phyloP scores from a whole-genome alignment of 1,140 invertebrate species.

The Venturia canescens region DNA sequence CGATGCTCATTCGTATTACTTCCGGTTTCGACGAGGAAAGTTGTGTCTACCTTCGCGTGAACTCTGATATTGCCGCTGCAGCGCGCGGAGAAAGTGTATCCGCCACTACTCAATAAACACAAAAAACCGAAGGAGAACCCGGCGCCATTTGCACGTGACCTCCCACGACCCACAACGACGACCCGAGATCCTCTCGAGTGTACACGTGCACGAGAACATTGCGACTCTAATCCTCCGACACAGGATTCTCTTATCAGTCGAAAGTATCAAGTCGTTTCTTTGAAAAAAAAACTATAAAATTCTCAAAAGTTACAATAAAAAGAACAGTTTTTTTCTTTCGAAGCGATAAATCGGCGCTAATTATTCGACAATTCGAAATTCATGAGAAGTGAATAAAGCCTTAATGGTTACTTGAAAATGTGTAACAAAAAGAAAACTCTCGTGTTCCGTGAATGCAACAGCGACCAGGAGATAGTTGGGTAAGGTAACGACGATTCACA shows the following conservation, averaged over 20 bases:
- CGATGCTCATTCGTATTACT: constrained; percentile 26
- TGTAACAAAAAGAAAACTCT: no score
- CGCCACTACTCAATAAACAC: constrained; percentile 26
- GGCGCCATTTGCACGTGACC: background rate
- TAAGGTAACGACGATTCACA: no score
- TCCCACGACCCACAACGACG: background rate
- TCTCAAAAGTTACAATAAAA: background rate
- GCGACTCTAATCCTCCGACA: background rate
- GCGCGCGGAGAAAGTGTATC: constrained; percentile 51
- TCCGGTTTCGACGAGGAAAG: constrained; percentile 34
- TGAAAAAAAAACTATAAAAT: constrained; percentile 12
- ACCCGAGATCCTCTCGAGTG: background rate
- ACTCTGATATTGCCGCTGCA: constrained; percentile 18
- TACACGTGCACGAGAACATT: background rate
- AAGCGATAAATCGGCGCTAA: no score
- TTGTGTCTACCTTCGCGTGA: constrained; percentile 39
- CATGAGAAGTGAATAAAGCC: no score
- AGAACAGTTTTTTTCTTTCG: no score
- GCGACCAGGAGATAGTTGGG: no score
- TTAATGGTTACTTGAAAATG: no score
- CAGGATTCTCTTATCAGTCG: background rate
- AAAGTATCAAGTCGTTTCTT: background rate
- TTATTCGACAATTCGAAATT: no score
- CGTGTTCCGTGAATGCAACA: no score
- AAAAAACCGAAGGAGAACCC: background rate